Conservation (phyloP, 2,888 invertebrate species). For the Meteorus colon region DNA sequence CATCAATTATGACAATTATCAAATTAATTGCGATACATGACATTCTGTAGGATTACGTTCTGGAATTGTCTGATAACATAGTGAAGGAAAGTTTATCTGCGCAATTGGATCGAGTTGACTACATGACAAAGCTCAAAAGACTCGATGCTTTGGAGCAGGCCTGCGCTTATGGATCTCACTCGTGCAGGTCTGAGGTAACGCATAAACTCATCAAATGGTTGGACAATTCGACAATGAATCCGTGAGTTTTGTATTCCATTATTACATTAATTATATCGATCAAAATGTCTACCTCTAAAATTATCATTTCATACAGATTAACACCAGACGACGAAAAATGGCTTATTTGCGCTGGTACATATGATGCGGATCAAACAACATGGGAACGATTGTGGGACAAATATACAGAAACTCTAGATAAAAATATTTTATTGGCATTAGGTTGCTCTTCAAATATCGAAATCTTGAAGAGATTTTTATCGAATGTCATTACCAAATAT, state of each 20-base stretch:
- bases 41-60: slow-evolving; percentile 59
- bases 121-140: slow-evolving; percentile 61
- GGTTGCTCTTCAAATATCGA: slow-evolving; percentile 72
- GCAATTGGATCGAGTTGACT: slow-evolving; percentile 57
- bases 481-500: slow-evolving; percentile 22
- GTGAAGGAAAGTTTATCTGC: slow-evolving; percentile 59
- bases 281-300: background rate
- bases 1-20: background rate
- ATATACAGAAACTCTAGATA: slow-evolving; percentile 56
- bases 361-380: slow-evolving; percentile 46
- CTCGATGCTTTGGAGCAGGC: slow-evolving; percentile 66
- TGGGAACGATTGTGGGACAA: slow-evolving; percentile 51
- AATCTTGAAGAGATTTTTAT: slow-evolving; percentile 64
- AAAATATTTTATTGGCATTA: slow-evolving; percentile 71
- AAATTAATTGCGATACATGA: background rate
- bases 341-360: slow-evolving; percentile 74
- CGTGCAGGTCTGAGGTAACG: slow-evolving; percentile 67
- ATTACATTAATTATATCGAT: background rate
- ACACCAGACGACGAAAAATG: slow-evolving; percentile 71
- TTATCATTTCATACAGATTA: slow-evolving; percentile 67
- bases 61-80: slow-evolving; percentile 58
- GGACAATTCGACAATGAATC: slow-evolving; percentile 33
- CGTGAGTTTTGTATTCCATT: slow-evolving; percentile 36
- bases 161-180: slow-evolving; percentile 67
- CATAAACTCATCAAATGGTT: slow-evolving; percentile 43